Base-by-base conservation (phyloP, 2,888 invertebrate genomes). In the Dasysyrphus tricinctus region DNA sequence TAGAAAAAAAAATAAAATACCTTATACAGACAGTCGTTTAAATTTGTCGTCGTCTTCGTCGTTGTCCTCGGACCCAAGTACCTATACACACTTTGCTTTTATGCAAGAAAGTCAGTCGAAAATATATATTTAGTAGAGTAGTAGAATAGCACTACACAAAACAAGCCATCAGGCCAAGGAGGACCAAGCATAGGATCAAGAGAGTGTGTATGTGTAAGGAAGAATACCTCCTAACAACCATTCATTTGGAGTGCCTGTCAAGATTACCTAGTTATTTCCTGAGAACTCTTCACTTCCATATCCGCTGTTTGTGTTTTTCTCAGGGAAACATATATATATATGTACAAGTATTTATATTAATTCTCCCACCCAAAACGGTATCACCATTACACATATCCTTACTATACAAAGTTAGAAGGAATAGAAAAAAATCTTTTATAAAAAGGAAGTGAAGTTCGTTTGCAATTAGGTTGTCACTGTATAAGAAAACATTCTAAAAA, bases 261-360 rank as follows among this genome's bases (percentile, higher is more conserved):
- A 82, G 86, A 75, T 86, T 86, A 86, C 86, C 86, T 86, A 86
- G 86, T 82, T 86, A 86, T 86, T 86, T 86, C 86, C 82, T 81
- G 77, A 79, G 82, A 86, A 67, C 86, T 86, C 86, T 82, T 86
- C 86, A 82, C 86, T 82, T 86, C 78, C 65, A 82, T 67, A 78
- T 86, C 86, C 78, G 82, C 51, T 79, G 70, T 72, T 80, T 72
- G 70, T 70, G 49, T 73, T 61, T 73, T 69, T 67, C 49, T 49
- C 65, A 49, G 34, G 34, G 34, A 19, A 34, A n/a, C 1, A 42
- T 14, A 39, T 37, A 9, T 9, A 37, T 2, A 7, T 59, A 19
- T 3, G 6, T 29, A 63, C 63, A 29, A 29, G 24, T 49, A 49
- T 49, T 14, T 42, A 29, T 56, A 59, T 61, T 70, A 29, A 80